These are phyloP conservation scores for Leptinotarsa texana DNA, from an alignment of 1,140 invertebrate genomes.

Conservation along the genomic window DNA sequence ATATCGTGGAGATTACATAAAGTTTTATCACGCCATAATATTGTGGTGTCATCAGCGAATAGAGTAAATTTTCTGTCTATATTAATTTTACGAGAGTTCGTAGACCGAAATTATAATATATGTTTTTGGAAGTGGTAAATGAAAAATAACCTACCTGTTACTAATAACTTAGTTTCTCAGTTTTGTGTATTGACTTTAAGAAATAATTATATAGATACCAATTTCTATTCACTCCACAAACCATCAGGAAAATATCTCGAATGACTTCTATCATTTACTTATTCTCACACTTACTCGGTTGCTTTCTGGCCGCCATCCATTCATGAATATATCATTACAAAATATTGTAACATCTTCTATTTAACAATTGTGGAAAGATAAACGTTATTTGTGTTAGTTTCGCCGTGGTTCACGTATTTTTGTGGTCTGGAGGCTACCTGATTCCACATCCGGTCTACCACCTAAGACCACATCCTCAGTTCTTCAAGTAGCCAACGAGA, in stretches of 20 bases:
- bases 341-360: conserved; percentile 20
- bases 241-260: not conserved
- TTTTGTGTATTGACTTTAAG: not conserved
- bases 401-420: conserved; percentile 44
- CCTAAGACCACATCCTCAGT: conserved; percentile 45
- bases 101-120: too few relatives aligned
- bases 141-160: too few relatives aligned
- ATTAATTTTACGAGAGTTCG: too few relatives aligned
- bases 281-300: conserved; percentile 13
- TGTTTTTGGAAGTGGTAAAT: too few relatives aligned
- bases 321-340: conserved; percentile 23
- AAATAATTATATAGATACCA: not conserved
- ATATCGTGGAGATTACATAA: too few relatives aligned
- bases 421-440: conserved; percentile 47
- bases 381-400: conserved; percentile 40
- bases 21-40: too few relatives aligned
- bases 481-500: conserved; percentile 32
- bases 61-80: too few relatives aligned
- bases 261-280: not conserved
- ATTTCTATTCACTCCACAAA: not conserved
- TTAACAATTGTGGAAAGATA: conserved; percentile 11
- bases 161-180: too few relatives aligned
- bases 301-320: conserved; percentile 5
- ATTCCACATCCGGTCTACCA: conserved; percentile 51
- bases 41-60: too few relatives aligned